These are phyloP conservation scores for Cyphomyrmex costatus DNA, from an alignment of 1,140 invertebrate species.

Conservation along the genomic window DNA sequence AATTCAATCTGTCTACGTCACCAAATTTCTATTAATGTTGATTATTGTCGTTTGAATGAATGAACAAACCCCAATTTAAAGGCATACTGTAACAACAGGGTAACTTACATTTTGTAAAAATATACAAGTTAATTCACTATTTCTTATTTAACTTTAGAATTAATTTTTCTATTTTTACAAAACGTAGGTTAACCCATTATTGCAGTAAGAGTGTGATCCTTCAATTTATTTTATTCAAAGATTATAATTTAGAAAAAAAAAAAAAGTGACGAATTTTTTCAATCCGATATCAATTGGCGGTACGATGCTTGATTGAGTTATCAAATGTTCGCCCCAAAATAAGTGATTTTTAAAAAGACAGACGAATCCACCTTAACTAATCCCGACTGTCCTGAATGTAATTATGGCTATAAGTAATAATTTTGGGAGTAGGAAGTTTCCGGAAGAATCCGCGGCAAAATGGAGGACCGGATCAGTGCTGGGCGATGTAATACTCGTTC, in stretches of 20 bases:
- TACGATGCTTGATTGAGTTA: background rate
- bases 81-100: no score
- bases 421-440: slow-evolving; percentile 20
- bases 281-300: background rate
- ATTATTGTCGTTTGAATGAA: background rate
- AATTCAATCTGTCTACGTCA: background rate
- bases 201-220: no score
- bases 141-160: no score
- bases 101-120: no score
- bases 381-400: background rate
- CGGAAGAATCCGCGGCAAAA: slow-evolving; percentile 58
- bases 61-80: background rate
- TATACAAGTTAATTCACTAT: no score
- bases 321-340: background rate
- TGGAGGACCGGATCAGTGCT: slow-evolving; percentile 58
- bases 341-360: background rate
- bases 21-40: background rate
- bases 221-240: background rate
- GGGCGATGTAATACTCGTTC: slow-evolving; percentile 71
- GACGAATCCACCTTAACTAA: background rate
- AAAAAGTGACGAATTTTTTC: background rate
- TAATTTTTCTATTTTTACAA: no score
- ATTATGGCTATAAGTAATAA: slow-evolving; percentile 13
- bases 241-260: background rate
- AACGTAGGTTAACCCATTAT: no score